A percentile compares a stretch with the other conserved stretches of the same genome.
Conservation (phyloP, 2,888 invertebrate genomes). For the Alitta virens region DNA sequence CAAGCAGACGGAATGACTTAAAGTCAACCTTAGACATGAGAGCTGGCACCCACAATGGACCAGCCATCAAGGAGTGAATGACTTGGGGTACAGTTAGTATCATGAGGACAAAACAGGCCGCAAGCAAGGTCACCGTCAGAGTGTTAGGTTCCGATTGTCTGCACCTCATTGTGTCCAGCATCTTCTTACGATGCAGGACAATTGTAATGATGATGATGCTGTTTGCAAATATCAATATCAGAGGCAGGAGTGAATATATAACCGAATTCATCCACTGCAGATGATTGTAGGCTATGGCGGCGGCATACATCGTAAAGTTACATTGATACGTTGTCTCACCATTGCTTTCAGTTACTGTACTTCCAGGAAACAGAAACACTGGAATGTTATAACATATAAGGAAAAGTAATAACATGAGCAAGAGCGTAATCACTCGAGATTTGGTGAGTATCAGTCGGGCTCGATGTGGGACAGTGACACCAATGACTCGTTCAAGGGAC, state of each 20-base stretch:
- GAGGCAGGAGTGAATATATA: not conserved
- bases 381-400: too few relatives aligned
- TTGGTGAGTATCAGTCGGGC: not conserved
- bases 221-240: not conserved
- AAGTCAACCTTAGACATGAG: not conserved
- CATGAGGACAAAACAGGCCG: not conserved
- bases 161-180: too few relatives aligned
- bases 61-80: not conserved
- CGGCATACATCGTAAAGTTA: too few relatives aligned
- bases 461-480: not conserved
- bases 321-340: too few relatives aligned
- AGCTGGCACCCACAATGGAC: not conserved
- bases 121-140: not conserved
- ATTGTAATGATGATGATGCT: too few relatives aligned
- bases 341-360: too few relatives aligned
- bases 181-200: too few relatives aligned
- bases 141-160: too few relatives aligned
- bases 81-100: not conserved
- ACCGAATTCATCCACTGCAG: not conserved
- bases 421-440: not conserved
- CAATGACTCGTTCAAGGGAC: not conserved
- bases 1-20: not conserved
- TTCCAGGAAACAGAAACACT: too few relatives aligned
- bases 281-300: too few relatives aligned
- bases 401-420: too few relatives aligned